phyloP scores from a whole-genome alignment of 2,113 vertebrate species.

The Psammodynastes pulverulentus region DNA sequence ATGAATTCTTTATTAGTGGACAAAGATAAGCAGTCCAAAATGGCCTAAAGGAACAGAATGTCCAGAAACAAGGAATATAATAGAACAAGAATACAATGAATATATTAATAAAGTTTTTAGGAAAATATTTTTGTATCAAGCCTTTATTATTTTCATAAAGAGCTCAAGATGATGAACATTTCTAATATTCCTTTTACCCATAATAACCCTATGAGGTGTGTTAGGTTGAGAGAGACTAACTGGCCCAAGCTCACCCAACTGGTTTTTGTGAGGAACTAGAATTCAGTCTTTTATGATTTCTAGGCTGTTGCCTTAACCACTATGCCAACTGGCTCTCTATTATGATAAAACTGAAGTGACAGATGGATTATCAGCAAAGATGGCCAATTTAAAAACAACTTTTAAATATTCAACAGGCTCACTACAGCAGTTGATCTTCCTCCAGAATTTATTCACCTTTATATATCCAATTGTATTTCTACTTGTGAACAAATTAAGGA shows the following conservation, averaged over 20 bases:
- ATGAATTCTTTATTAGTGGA: background rate
- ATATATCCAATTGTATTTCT: constrained; percentile 99
- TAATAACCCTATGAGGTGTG: background rate
- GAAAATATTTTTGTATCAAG: background rate
- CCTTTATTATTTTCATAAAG: background rate
- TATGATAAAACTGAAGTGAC: background rate
- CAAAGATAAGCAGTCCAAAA: background rate
- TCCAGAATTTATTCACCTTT: constrained; percentile 98
- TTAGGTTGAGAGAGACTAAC: background rate
- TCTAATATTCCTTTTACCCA: background rate
- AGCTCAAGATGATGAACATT: background rate
- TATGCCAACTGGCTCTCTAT: background rate
- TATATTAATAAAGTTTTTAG: background rate
- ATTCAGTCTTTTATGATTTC: background rate
- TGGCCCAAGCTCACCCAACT: background rate
- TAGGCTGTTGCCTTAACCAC: background rate
- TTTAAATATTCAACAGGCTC: constrained; percentile 73
- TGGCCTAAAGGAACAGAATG: background rate
- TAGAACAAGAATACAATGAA: background rate
- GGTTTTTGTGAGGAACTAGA: background rate
- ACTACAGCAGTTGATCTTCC: constrained; percentile 97
- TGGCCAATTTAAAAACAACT: background rate
- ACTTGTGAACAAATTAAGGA: constrained; percentile 99
- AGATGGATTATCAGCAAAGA: background rate
- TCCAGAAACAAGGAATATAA: background rate